Percentiles rank a stretch among this genome's conserved stretches.
phyloP scores from a whole-genome alignment of 2,888 invertebrate species.

The Teleogryllus oceanicus region DNA sequence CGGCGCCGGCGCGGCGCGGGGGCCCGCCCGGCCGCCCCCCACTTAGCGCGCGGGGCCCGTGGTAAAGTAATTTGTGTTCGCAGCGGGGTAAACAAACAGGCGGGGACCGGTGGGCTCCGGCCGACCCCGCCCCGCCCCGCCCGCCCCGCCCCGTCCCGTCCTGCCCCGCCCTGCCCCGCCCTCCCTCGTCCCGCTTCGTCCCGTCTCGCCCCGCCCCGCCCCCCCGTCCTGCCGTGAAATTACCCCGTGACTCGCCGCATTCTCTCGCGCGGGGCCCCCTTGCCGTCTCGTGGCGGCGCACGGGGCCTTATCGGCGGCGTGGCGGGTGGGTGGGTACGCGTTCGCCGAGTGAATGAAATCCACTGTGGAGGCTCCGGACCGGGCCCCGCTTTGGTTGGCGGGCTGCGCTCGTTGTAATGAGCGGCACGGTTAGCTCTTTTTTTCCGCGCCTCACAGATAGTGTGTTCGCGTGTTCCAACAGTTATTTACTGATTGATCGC shows the following conservation, averaged over 20 bases:
- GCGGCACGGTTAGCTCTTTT: background rate
- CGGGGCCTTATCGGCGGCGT: background rate
- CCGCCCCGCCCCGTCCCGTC: background rate
- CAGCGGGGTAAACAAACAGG: slow-evolving; percentile 60
- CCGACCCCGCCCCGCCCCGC: background rate
- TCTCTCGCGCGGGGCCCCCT: slow-evolving; percentile 43
- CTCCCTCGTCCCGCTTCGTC: background rate
- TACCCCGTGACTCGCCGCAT: slow-evolving; percentile 60
- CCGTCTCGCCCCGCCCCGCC: background rate
- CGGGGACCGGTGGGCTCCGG: slow-evolving; percentile 40
- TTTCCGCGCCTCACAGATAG: no score
- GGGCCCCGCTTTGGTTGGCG: no score
- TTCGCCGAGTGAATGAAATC: no score
- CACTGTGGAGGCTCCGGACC: no score
- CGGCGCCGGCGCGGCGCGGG: background rate
- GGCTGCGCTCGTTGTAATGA: background rate
- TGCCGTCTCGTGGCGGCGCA: slow-evolving; percentile 36
- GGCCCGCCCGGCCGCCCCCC: no score
- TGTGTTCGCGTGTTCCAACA: no score
- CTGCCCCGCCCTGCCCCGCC: background rate
- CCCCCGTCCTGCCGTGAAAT: slow-evolving; percentile 46
- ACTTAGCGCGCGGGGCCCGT: slow-evolving; percentile 43
- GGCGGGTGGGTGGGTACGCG: background rate
- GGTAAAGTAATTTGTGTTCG: slow-evolving; percentile 62
- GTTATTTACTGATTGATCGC: no score